Percentiles rank a stretch among this genome's conserved stretches.
Evolutionary conservation across 2,113 vertebrate genomes (phyloP).

Genomic region (Myotis yumanensis): DNA sequence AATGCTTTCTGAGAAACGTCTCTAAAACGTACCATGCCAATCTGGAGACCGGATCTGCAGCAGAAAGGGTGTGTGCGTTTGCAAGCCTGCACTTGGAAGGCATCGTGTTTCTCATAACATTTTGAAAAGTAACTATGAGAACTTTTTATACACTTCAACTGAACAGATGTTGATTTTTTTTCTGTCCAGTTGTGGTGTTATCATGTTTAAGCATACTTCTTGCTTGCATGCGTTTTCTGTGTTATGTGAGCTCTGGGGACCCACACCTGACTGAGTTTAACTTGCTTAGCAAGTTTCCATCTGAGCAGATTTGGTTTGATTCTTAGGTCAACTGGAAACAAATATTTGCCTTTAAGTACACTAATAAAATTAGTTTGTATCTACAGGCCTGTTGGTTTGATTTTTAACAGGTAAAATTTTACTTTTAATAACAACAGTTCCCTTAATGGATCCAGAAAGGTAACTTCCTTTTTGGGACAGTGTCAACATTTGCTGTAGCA

Average conservation of each 20-base stretch:
- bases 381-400: neutral
- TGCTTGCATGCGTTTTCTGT: constrained; percentile 30
- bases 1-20: constrained; percentile 23
- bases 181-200: neutral
- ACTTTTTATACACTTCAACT: constrained; percentile 47
- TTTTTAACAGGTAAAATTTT: constrained; percentile 38
- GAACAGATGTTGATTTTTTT: constrained; percentile 20
- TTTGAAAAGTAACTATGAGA: constrained; percentile 58
- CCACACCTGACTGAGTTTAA: constrained; percentile 26
- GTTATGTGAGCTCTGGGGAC: neutral
- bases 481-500: neutral
- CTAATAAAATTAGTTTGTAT: neutral
- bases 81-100: constrained; percentile 52
- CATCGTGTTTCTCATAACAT: constrained; percentile 39
- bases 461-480: neutral
- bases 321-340: constrained; percentile 37
- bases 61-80: constrained; percentile 6
- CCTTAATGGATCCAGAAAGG: neutral
- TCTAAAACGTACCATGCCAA: neutral
- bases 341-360: constrained; percentile 5
- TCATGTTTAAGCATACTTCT: neutral
- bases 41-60: neutral
- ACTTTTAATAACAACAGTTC: constrained; percentile 15
- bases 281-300: neutral
- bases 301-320: constrained; percentile 35